Conservation (phyloP, 2,113 vertebrate species). For the Heterotilapia buettikoferi region DNA sequence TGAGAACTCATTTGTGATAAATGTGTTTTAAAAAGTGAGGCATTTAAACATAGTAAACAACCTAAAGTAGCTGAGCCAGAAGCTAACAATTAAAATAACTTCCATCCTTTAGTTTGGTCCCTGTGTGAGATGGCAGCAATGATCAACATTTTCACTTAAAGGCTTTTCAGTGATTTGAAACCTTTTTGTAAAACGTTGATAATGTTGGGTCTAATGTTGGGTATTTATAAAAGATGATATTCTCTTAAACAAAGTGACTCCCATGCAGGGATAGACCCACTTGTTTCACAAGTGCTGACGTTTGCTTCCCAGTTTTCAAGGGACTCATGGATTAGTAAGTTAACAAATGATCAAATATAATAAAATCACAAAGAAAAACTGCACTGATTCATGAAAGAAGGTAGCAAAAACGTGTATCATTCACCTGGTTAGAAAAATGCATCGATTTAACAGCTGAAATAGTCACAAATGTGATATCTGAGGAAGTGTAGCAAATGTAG, state of each 20-base stretch:
- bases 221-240: background rate
- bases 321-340: background rate
- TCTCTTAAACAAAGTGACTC: background rate
- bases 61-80: background rate
- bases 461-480: background rate
- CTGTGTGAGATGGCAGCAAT: background rate
- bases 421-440: background rate
- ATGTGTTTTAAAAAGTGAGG: background rate
- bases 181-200: background rate
- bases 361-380: no score
- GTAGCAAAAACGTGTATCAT: accelerated
- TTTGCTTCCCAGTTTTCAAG: background rate
- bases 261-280: background rate
- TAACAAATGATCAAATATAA: background rate
- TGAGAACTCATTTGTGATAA: background rate
- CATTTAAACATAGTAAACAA: background rate
- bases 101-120: background rate
- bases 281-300: accelerated
- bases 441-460: background rate
- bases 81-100: background rate
- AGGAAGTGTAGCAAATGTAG: background rate
- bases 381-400: accelerated
- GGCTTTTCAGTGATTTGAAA: background rate
- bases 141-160: background rate
- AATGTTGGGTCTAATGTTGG: background rate